Base-by-base conservation (phyloP, 1,140 invertebrate genomes). In the Formica exsecta region DNA sequence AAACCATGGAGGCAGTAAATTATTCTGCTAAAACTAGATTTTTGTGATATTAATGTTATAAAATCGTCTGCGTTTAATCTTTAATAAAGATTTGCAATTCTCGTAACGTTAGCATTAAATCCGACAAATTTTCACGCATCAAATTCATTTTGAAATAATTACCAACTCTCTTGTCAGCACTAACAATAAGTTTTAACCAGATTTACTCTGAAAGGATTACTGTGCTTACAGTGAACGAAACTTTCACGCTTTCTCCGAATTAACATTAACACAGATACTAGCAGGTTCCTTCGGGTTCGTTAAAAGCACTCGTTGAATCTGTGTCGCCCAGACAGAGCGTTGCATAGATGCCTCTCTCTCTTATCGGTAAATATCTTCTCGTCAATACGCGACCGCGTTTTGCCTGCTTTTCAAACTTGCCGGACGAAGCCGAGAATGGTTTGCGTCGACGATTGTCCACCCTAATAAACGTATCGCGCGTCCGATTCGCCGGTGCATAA, bases 401-500 rank as follows among this genome's bases (percentile, higher is more conserved):
- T 77, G 25, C 36, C 54, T 59, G 73, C 54, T 77, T 68, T 79
- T 79, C 48, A 68, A 68, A 68, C 61, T 77, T 64, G 38, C 51
- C 68, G 61, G 54, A 84, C 59, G 86, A 87, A 65, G n/a, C 41
- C 44, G 19, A 79, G 41, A 84, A 88, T 75, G 51, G 70, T 54
- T 76, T 64, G 70, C 79, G 44, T 51, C 48, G 75, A 11, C 85
- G 48, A 89, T 89, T 86, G 87, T 86, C 62, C 57, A 29, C 54
- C 41, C 32, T 57, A 80, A 70, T 80, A 77, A 86, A 59, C 88
- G 70, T 74, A 70, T 48, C 70, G 68, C 64, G 59, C 59, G 66
- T 89, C 54, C 70, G 74, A 80, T 87, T 86, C 81, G 48, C 48
- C 48, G 48, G 44, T 68, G 79, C 87, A 88, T 76, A 86, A 89